Evolutionary conservation across 2,113 vertebrate species (phyloP).

Genomic region (Donacobius atricapilla): DNA sequence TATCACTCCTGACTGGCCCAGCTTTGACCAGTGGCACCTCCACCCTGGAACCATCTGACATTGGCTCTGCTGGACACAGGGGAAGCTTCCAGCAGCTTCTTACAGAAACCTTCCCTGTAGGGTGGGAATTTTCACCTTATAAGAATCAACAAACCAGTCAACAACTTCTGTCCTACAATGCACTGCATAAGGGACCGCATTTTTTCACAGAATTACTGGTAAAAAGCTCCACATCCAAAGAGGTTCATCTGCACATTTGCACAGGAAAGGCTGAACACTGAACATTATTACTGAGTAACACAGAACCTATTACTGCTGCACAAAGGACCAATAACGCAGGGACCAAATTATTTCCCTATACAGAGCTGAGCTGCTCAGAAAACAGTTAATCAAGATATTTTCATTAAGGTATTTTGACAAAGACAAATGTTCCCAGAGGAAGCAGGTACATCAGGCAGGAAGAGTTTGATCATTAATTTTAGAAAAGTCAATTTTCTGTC

Average conservation of each 20-base stretch:
- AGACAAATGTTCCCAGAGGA: background rate
- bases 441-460: background rate
- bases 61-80: background rate
- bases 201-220: background rate
- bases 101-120: background rate
- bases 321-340: background rate
- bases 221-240: background rate
- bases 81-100: background rate
- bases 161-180: rapidly evolving
- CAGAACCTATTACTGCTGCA: background rate
- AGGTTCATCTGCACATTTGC: background rate
- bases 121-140: background rate
- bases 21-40: background rate
- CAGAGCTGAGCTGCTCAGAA: background rate
- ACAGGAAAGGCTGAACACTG: background rate
- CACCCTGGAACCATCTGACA: background rate
- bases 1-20: background rate
- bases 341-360: background rate
- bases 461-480: background rate
- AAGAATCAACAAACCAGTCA: background rate
- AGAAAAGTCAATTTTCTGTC: background rate
- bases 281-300: too few relatives aligned
- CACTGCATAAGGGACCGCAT: background rate
- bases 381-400: background rate
- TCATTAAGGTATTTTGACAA: background rate